These are phyloP conservation scores for Diaphora mendica DNA, from an alignment of 2,888 invertebrate species.

Conservation along the genomic window DNA sequence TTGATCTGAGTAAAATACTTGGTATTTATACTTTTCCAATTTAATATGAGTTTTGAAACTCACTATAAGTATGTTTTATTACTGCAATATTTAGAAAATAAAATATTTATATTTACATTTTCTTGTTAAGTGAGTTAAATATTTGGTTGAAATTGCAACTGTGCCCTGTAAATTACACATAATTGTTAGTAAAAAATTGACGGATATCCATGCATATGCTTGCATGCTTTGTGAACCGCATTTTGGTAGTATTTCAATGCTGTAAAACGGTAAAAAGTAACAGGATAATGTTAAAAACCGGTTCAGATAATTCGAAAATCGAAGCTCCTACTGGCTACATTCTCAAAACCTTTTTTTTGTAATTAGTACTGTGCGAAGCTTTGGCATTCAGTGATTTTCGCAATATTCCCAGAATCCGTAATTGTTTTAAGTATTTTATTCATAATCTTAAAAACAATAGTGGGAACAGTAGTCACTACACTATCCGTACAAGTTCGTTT, in stretches of 20 bases:
- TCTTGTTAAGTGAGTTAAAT: constrained; percentile 11
- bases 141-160: constrained; percentile 17
- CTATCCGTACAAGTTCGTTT: constrained; percentile 17
- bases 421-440: constrained; percentile 27
- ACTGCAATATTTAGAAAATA: neutral
- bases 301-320: constrained; percentile 72
- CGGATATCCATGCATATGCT: constrained; percentile 53
- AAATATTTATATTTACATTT: constrained; percentile 13
- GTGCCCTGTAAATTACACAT: constrained; percentile 25
- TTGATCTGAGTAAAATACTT: neutral
- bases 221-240: constrained; percentile 60
- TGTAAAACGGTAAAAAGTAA: constrained; percentile 79
- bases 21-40: too few species aligned
- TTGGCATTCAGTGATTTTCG: constrained; percentile 33
- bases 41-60: too few species aligned
- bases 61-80: too few species aligned
- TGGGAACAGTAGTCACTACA: constrained; percentile 19
- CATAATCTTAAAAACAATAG: constrained; percentile 25
- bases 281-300: constrained; percentile 74
- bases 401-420: constrained; percentile 29
- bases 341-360: constrained; percentile 41
- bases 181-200: constrained; percentile 48
- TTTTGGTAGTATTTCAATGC: constrained; percentile 51
- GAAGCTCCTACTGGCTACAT: constrained; percentile 46
- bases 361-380: constrained; percentile 18